Evolutionary conservation across 2,888 invertebrate genomes (phyloP).

Genomic region (Oscheius sp.): DNA sequence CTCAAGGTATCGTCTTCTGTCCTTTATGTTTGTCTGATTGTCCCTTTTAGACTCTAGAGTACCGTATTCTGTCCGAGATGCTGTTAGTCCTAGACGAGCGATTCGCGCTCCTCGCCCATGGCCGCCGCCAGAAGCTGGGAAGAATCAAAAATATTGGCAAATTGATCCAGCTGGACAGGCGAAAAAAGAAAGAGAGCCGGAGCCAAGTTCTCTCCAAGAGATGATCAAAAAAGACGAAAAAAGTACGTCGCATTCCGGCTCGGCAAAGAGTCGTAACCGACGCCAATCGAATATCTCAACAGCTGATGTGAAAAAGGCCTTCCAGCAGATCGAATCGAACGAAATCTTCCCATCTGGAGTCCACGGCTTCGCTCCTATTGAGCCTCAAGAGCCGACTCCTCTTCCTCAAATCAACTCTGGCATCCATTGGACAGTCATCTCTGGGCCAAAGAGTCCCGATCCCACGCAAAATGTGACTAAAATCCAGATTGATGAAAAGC

Average conservation of each 20-base stretch:
- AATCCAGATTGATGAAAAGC: conserved; percentile 1
- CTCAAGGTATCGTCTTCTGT: conserved; percentile 17
- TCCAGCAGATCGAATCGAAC: conserved; percentile 8
- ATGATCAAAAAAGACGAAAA: conserved; percentile 23
- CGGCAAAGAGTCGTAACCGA: not conserved
- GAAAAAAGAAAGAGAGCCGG: conserved; percentile 31
- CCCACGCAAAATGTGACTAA: conserved; percentile 13
- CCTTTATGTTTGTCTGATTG: conserved; percentile 1
- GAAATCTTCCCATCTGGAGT: conserved; percentile 14
- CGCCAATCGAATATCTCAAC: conserved; percentile 27
- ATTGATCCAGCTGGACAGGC: conserved; percentile 44
- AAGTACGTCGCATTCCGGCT: not conserved
- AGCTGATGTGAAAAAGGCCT: conserved; percentile 21
- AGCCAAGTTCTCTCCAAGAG: conserved; percentile 29
- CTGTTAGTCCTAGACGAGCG: conserved; percentile 42
- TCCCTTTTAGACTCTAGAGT: conserved; percentile 42
- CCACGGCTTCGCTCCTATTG: conserved; percentile 1
- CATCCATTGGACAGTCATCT: conserved; percentile 47
- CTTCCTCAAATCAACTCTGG: conserved; percentile 32
- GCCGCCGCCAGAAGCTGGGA: conserved; percentile 37
- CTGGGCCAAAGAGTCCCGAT: conserved; percentile 17
- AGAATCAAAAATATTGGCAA: conserved; percentile 48
- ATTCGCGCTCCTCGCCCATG: conserved; percentile 39
- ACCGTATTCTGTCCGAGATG: conserved; percentile 46
- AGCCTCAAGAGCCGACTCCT: not conserved